phyloP scores from a whole-genome alignment of 1,140 invertebrate species.

The Caenorhabditis inopinata region DNA sequence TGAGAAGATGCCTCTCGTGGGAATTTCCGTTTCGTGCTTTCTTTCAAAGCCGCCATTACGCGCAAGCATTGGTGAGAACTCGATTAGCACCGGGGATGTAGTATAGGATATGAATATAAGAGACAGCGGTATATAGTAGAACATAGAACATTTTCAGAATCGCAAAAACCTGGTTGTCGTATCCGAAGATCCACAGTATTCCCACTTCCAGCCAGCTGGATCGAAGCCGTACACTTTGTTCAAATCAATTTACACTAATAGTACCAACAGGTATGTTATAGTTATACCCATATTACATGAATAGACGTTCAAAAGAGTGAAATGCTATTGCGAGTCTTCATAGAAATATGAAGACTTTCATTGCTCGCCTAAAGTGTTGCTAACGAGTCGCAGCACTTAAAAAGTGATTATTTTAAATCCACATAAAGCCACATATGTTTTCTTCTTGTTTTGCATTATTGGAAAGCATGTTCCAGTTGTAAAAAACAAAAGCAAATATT shows the following conservation, averaged over 20 bases:
- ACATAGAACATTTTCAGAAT: constrained; percentile 61
- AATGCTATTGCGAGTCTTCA: too few relatives aligned
- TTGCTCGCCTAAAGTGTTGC: too few relatives aligned
- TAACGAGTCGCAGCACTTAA: too few relatives aligned
- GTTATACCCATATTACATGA: too few relatives aligned
- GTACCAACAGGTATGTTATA: constrained; percentile 66
- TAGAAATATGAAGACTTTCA: too few relatives aligned
- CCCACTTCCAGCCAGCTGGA: constrained; percentile 56
- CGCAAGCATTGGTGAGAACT: neutral
- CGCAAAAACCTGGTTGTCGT: constrained; percentile 67
- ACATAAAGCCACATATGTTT: too few relatives aligned
- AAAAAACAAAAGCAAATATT: too few relatives aligned
- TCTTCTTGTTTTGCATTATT: too few relatives aligned
- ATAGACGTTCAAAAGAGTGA: too few relatives aligned
- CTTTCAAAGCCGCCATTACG: neutral
- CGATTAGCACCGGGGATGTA: constrained; percentile 7
- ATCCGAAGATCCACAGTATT: constrained; percentile 66
- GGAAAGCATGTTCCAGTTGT: too few relatives aligned
- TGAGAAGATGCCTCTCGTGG: neutral
- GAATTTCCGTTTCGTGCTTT: neutral
- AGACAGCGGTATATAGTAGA: neutral
- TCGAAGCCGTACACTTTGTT: constrained; percentile 67
- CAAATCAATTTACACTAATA: constrained; percentile 69
- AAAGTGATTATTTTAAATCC: too few relatives aligned
- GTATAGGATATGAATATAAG: too few relatives aligned